These are phyloP conservation scores for Helostoma temminkii DNA, from an alignment of 2,797 vertebrate genomes.

Conservation along the genomic window DNA sequence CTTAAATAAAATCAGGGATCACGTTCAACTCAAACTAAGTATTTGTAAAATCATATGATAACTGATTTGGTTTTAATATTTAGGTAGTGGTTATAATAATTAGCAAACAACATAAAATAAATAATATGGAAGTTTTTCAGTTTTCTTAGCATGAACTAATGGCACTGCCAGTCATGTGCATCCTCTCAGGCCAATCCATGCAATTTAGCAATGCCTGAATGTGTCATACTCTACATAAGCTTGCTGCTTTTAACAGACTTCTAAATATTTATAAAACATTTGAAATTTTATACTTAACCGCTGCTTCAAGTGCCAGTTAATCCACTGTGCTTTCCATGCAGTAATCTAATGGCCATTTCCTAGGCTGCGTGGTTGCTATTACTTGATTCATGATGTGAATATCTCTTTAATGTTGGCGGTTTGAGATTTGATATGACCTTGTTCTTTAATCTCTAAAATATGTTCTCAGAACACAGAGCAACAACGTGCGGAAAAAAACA, in stretches of 20 bases:
- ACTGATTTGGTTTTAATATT: slow-evolving; percentile 43
- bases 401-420: slow-evolving; percentile 57
- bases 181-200: background rate
- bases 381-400: slow-evolving; percentile 53
- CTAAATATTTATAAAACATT: slow-evolving; percentile 49
- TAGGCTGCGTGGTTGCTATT: slow-evolving; percentile 36
- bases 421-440: slow-evolving; percentile 55
- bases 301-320: slow-evolving; percentile 62
- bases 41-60: slow-evolving; percentile 61
- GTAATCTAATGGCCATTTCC: slow-evolving; percentile 63
- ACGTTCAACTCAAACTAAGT: slow-evolving; percentile 64
- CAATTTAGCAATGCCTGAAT: slow-evolving; percentile 14
- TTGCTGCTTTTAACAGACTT: slow-evolving; percentile 41
- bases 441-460: slow-evolving; percentile 67
- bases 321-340: slow-evolving; percentile 40
- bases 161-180: background rate
- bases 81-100: slow-evolving; percentile 8
- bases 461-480: slow-evolving; percentile 43
- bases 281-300: slow-evolving; percentile 55
- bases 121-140: background rate
- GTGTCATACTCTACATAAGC: slow-evolving; percentile 21
- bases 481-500: slow-evolving; percentile 33
- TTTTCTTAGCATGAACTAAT: slow-evolving; percentile 8
- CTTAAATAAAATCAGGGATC: slow-evolving; percentile 77
- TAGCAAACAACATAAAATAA: background rate